Evolutionary conservation across 2,888 invertebrate species (phyloP).

Genomic region (Eustalomyia histrio): DNA sequence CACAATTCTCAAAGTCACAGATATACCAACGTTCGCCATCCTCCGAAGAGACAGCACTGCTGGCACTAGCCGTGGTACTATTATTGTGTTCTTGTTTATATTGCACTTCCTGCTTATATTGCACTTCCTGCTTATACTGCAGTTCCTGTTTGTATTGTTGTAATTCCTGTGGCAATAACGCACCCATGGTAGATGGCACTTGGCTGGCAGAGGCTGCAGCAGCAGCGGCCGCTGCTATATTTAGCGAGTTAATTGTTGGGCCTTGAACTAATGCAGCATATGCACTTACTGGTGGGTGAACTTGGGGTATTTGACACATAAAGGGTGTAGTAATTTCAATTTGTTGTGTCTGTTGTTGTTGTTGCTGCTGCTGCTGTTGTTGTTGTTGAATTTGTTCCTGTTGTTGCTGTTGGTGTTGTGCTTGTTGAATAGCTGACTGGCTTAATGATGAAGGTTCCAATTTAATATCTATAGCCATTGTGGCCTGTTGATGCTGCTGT

Average conservation of each 20-base stretch:
- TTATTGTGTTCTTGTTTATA: constrained; percentile 73
- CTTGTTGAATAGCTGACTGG: constrained; percentile 55
- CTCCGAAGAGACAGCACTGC: constrained; percentile 75
- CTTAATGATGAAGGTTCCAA: constrained; percentile 70
- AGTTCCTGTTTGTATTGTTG: constrained; percentile 35
- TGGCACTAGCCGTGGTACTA: constrained; percentile 76
- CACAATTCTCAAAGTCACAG: constrained; percentile 74
- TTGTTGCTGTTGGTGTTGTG: constrained; percentile 40
- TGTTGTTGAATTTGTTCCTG: constrained; percentile 30
- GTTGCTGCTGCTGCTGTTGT: constrained; percentile 59
- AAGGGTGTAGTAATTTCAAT: constrained; percentile 64
- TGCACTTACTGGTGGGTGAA: constrained; percentile 68
- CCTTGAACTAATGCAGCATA: constrained; percentile 66
- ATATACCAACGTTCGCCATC: constrained; percentile 76
- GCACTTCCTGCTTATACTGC: constrained; percentile 58
- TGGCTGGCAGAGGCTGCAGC: constrained; percentile 62
- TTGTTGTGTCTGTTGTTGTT: constrained; percentile 58
- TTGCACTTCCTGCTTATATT: constrained; percentile 65
- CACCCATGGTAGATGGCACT: constrained; percentile 66
- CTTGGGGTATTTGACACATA: constrained; percentile 74
- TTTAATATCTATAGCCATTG: constrained; percentile 73
- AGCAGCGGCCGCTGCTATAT: constrained; percentile 67
- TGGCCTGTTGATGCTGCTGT: constrained; percentile 57
- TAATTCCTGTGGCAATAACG: constrained; percentile 53
- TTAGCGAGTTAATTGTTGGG: constrained; percentile 65